Percentiles rank a stretch among this genome's conserved stretches.
phyloP scores from a whole-genome alignment of 2,113 vertebrate species.

The Sclerurus mexicanus region DNA sequence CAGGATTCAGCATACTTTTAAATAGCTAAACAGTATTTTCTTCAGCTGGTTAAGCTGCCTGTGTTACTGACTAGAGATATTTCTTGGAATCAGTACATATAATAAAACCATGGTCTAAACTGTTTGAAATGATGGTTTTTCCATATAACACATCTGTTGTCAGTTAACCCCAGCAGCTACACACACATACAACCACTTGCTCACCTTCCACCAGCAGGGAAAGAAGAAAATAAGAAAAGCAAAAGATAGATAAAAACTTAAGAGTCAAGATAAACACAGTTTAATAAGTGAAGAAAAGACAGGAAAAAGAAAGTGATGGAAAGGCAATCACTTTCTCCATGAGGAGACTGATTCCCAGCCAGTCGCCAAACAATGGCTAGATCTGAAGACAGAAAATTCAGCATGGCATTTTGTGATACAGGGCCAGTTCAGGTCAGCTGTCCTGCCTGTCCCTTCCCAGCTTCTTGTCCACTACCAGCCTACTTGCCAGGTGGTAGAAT shows the following conservation, averaged over 20 bases:
- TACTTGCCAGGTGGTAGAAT: not conserved
- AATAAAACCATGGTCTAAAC: not conserved
- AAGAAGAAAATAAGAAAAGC: not conserved
- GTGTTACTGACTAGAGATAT: not conserved
- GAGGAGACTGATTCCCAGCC: not conserved
- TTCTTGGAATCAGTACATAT: not conserved
- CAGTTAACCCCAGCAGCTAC: not conserved
- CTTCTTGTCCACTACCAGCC: not conserved
- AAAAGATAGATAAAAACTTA: not conserved
- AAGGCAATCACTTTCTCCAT: not conserved
- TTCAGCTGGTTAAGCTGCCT: not conserved
- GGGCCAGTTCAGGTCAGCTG: not conserved
- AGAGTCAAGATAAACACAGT: not conserved
- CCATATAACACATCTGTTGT: not conserved
- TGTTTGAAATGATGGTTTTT: not conserved
- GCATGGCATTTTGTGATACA: not conserved
- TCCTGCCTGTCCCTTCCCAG: not conserved
- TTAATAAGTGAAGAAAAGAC: not conserved
- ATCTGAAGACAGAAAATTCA: not conserved
- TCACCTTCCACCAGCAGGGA: not conserved
- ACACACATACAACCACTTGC: not conserved
- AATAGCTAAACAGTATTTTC: not conserved
- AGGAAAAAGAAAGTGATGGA: accelerated
- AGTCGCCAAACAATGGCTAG: not conserved
- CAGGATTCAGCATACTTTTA: not conserved